phyloP scores from a whole-genome alignment of 2,113 vertebrate genomes.

The Turnix velox region DNA sequence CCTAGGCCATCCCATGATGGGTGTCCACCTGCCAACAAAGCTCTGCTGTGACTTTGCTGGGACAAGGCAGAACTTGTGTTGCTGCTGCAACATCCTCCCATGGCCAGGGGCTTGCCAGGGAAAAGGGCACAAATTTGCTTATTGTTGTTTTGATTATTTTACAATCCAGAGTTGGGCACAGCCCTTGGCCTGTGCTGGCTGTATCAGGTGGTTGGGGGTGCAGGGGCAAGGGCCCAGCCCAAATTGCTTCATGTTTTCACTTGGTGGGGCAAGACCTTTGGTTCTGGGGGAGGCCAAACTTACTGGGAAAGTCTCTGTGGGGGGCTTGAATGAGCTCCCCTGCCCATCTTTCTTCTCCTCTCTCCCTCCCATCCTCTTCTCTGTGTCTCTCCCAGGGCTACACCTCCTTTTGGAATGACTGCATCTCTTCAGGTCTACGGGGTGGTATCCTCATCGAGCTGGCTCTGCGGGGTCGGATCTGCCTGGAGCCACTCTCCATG shows the following conservation, averaged over 20 bases:
- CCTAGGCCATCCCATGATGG: too few species aligned
- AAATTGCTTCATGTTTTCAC: not conserved
- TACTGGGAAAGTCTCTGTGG: too few species aligned
- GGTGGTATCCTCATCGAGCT: constrained; percentile 81
- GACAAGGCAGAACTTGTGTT: not conserved
- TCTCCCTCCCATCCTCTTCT: too few species aligned
- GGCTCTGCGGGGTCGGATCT: constrained; percentile 75
- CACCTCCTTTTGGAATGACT: constrained; percentile 87
- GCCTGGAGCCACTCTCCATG: constrained; percentile 72
- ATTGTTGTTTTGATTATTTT: not conserved
- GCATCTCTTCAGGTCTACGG: constrained; percentile 82
- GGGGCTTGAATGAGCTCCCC: not conserved
- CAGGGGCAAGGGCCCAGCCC: not conserved
- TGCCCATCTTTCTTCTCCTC: not conserved
- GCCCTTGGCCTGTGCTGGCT: not conserved
- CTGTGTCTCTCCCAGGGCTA: constrained; percentile 69
- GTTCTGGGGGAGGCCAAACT: too few species aligned
- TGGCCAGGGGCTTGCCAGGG: not conserved
- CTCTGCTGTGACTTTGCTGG: too few species aligned
- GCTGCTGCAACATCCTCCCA: not conserved
- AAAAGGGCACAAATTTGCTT: not conserved
- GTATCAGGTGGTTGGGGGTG: not conserved
- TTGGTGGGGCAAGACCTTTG: not conserved
- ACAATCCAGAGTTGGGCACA: rapidly evolving
- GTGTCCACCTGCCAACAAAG: too few species aligned